A percentile compares a stretch with the other conserved stretches of the same genome.
Evolutionary conservation across 2,888 invertebrate genomes (phyloP).

Genomic region (Acleris laterana): DNA sequence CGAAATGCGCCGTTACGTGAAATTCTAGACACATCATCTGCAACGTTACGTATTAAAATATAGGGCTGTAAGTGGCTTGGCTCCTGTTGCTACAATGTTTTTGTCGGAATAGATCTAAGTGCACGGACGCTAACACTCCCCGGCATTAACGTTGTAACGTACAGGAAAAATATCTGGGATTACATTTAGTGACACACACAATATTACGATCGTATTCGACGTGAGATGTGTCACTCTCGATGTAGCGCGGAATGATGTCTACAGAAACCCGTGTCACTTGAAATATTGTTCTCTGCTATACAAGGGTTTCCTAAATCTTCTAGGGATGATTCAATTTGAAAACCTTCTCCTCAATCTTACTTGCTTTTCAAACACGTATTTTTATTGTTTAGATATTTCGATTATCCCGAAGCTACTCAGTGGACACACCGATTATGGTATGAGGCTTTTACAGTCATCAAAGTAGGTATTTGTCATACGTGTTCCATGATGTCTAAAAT

Average conservation of each 20-base stretch:
- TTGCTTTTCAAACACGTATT: slow-evolving; percentile 33
- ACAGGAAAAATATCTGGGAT: slow-evolving; percentile 52
- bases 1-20: too few species aligned
- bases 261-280: slow-evolving; percentile 28
- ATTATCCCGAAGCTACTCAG: slow-evolving; percentile 53
- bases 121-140: slow-evolving; percentile 7
- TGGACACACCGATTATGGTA: slow-evolving; percentile 36
- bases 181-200: slow-evolving; percentile 47
- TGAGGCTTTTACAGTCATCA: slow-evolving; percentile 4
- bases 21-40: too few species aligned
- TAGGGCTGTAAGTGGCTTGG: too few species aligned
- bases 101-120: slow-evolving; percentile 18
- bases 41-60: too few species aligned
- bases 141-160: slow-evolving; percentile 26
- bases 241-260: slow-evolving; percentile 12
- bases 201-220: slow-evolving; percentile 41
- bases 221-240: slow-evolving; percentile 40
- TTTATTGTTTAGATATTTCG: slow-evolving; percentile 58
- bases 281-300: slow-evolving; percentile 23
- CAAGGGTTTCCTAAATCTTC: slow-evolving; percentile 19
- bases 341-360: slow-evolving; percentile 18
- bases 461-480: slow-evolving; percentile 4
- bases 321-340: slow-evolving; percentile 24
- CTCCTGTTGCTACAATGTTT: neutral
- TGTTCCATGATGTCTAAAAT: slow-evolving; percentile 1